Base-by-base conservation (phyloP, 1,140 invertebrate genomes). In the Pogonus chalceus region DNA sequence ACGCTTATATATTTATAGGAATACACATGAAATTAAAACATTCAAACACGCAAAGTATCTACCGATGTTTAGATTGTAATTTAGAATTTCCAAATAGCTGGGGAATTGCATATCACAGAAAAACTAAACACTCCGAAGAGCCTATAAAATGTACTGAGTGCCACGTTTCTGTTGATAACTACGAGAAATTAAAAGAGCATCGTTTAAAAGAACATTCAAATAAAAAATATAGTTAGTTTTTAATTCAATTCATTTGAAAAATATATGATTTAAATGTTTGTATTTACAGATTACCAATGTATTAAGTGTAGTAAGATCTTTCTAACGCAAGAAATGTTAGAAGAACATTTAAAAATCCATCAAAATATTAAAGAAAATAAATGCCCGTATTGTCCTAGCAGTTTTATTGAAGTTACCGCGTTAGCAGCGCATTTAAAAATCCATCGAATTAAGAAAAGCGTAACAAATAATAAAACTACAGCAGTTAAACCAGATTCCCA, bases 21-120 rank as follows among this genome's bases (percentile, higher is more conserved):
- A 70, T 76, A 0, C 74, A 76, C 53, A 55, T 70, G 1, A 65
- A 71, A 1, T 69, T 74, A 65, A 74, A 75, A 24, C 73, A 76
- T 47, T 63, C 68, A 0, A 68, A 69, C 22, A 65, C 65, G 7
- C 67, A 65, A 22, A 67, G 64, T 24, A 52, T 66, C 0, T 71
- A 70, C 59, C 68, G 69, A 35, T 75, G 73, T 56, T 72, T 68
- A 50, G 63, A 69, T 22, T 75, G 73, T 49, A 65, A 67, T 2
- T 35, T 69, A n/a, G 69, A 67, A 1, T 75, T 74, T 53, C 65
- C 68, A 18, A 72, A 73, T 52, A 72, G 73, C 72, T 72, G 37
- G 37, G 37, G 9, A 4, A 9, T 43, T 3, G 37, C 37, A 18
- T 43, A 43, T 43, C 37, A 43, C 18, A 9, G 37, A 18, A 43